phyloP scores from a whole-genome alignment of 2,888 invertebrate genomes.

The Polyommatus iphigenia region DNA sequence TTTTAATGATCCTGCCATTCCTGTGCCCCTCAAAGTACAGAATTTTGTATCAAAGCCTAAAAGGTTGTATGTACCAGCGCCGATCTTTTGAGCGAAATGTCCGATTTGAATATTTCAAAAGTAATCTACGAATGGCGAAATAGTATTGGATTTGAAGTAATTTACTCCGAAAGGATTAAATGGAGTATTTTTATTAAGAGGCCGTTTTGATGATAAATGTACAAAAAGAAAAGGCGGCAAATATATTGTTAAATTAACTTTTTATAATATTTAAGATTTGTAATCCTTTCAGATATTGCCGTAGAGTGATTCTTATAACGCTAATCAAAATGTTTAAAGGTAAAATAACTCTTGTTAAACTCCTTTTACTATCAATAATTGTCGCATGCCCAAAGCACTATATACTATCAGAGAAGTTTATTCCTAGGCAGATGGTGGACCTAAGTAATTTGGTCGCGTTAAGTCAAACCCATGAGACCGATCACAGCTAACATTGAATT shows the following conservation, averaged over 20 bases:
- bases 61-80: neutral
- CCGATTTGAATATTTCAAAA: slow-evolving; percentile 16
- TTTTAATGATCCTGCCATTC: neutral
- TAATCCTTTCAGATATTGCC: too few species aligned
- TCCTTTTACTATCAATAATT: too few species aligned
- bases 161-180: neutral
- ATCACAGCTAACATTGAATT: too few species aligned
- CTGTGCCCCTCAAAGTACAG: neutral
- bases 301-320: too few species aligned
- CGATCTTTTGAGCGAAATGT: slow-evolving; percentile 17
- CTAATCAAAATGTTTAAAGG: too few species aligned
- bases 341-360: too few species aligned
- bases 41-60: slow-evolving; percentile 22
- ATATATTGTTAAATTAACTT: neutral
- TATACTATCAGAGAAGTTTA: too few species aligned
- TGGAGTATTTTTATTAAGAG: neutral
- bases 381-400: too few species aligned
- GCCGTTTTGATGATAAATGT: neutral
- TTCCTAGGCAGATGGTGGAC: too few species aligned
- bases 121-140: slow-evolving; percentile 12
- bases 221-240: neutral
- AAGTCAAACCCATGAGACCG: too few species aligned
- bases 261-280: neutral
- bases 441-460: too few species aligned
- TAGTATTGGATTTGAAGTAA: neutral